Conservation (phyloP, 2,113 vertebrate genomes). For the Lepisosteus oculatus region DNA sequence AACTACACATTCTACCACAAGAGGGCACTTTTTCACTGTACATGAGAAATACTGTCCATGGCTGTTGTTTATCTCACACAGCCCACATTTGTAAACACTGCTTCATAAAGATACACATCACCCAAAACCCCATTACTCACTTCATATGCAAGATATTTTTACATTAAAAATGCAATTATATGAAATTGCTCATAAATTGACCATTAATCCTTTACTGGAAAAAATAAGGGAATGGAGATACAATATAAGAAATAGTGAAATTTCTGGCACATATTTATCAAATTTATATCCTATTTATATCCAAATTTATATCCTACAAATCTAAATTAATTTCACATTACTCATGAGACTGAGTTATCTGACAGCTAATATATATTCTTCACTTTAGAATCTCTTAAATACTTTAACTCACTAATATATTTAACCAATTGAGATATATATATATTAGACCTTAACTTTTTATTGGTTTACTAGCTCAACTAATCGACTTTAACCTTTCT, state of each 20-base stretch:
- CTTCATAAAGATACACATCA: conserved; percentile 23
- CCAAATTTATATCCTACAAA: too few relatives aligned
- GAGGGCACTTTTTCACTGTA: conserved; percentile 50
- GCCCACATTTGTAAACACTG: neutral
- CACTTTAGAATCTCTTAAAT: too few relatives aligned
- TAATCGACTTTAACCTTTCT: too few relatives aligned
- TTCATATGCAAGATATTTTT: conserved; percentile 16
- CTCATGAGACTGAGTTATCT: too few relatives aligned
- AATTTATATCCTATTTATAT: too few relatives aligned
- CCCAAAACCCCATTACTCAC: conserved; percentile 14
- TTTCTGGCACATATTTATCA: neutral
- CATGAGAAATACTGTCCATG: conserved; percentile 19
- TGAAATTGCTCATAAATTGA: conserved; percentile 12
- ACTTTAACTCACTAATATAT: too few relatives aligned
- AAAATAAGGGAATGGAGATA: neutral
- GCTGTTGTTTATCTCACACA: neutral
- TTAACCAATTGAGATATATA: too few relatives aligned
- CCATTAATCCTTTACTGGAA: conserved; percentile 15
- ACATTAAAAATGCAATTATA: conserved; percentile 17
- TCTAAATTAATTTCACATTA: too few relatives aligned
- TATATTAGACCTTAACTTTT: too few relatives aligned
- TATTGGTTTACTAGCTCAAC: too few relatives aligned
- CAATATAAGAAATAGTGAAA: neutral
- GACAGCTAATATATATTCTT: too few relatives aligned
- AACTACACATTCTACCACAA: conserved; percentile 41